Conservation (phyloP, 35 echinoderm and acorn worm genomes). For the Heliocidaris tuberculata region DNA sequence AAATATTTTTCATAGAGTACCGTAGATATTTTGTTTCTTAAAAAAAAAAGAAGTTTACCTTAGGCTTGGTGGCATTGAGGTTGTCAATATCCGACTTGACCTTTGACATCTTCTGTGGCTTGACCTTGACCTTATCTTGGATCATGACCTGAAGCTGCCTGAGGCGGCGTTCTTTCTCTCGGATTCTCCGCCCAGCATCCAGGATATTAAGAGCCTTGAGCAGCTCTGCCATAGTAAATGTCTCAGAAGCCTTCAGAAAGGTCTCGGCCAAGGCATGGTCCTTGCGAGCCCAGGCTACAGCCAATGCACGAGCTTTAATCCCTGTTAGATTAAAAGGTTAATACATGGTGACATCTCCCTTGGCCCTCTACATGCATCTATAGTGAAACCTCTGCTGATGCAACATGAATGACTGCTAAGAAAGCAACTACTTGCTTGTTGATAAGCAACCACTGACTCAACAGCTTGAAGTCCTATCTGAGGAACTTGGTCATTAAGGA, state of each 20-base stretch:
- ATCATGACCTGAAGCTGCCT: conserved; percentile 51
- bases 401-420: too few species aligned
- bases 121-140: conserved; percentile 56
- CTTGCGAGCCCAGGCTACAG: conserved; percentile 82
- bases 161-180: conserved; percentile 84
- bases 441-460: too few species aligned
- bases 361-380: too few species aligned
- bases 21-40: too few species aligned
- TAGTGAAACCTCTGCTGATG: too few species aligned
- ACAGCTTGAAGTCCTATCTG: too few species aligned
- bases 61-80: conserved; percentile 65
- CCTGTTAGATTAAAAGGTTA: conserved; percentile 44
- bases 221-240: conserved; percentile 82
- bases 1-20: not conserved
- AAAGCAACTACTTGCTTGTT: too few species aligned
- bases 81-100: conserved; percentile 86
- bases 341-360: too few species aligned
- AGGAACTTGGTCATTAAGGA: too few species aligned
- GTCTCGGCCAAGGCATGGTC: conserved; percentile 60
- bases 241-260: conserved; percentile 50
- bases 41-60: conserved; percentile 40
- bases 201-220: conserved; percentile 79
- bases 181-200: conserved; percentile 71
- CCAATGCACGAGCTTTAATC: conserved; percentile 62
- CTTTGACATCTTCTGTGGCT: conserved; percentile 69